Conservation (phyloP, 2,797 vertebrate genomes). For the Microctenopoma lineatum region DNA sequence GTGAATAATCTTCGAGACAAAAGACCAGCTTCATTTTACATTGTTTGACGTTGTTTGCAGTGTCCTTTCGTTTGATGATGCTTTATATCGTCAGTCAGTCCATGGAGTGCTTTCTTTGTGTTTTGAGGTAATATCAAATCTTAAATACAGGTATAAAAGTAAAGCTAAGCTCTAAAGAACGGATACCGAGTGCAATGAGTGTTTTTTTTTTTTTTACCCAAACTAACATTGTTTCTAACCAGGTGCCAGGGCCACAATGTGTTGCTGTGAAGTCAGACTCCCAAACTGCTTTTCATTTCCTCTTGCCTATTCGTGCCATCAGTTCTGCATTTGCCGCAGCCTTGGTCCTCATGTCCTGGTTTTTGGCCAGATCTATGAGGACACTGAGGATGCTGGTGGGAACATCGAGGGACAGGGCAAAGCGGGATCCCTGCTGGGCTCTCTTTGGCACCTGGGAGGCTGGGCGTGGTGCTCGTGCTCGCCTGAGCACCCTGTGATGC, state of each 20-base stretch:
- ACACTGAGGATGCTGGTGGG: constrained; percentile 87
- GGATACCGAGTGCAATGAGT: constrained; percentile 24
- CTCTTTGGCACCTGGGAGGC: constrained; percentile 76
- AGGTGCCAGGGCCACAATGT: constrained; percentile 31
- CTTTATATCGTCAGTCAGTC: constrained; percentile 25
- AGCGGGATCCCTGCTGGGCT: constrained; percentile 78
- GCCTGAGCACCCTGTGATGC: constrained; percentile 53
- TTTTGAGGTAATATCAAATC: constrained; percentile 20
- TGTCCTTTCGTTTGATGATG: constrained; percentile 17
- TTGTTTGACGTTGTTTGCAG: constrained; percentile 23
- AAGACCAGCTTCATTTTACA: constrained; percentile 56
- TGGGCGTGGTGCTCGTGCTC: constrained; percentile 51
- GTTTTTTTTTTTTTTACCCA: constrained; percentile 22
- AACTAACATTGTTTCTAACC: constrained; percentile 54
- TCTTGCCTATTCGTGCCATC: constrained; percentile 87
- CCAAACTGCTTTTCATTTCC: constrained; percentile 73
- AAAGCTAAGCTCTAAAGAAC: constrained; percentile 57
- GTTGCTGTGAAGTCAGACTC: constrained; percentile 21
- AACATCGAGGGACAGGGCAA: constrained; percentile 87
- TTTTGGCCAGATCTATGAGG: constrained; percentile 87
- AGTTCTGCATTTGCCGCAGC: constrained; percentile 87
- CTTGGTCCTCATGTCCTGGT: constrained; percentile 87
- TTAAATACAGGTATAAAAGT: constrained; percentile 52
- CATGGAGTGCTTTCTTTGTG: constrained; percentile 15
- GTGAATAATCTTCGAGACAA: constrained; percentile 50